These are phyloP conservation scores for Telenomus remus DNA, from an alignment of 1,140 invertebrate genomes.

Conservation along the genomic window DNA sequence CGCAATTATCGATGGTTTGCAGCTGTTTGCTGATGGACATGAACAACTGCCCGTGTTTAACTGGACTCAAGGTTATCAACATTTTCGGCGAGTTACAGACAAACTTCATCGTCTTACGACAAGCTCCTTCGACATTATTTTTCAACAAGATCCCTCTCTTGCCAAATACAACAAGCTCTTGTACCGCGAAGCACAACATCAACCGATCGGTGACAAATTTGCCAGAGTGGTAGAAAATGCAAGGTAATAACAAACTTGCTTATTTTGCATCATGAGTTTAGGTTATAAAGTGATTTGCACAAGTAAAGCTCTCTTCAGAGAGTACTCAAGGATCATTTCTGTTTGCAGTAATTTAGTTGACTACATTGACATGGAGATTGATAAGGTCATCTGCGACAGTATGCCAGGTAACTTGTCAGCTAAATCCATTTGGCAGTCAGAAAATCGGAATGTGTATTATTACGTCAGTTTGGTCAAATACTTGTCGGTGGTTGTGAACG, in stretches of 20 bases:
- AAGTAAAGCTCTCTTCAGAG: no score
- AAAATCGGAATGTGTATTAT: conserved; percentile 50
- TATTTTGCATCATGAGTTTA: conserved; percentile 37
- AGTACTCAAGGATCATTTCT: conserved; percentile 18
- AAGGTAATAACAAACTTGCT: conserved; percentile 55
- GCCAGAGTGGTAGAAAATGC: conserved; percentile 53
- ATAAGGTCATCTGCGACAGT: conserved; percentile 54
- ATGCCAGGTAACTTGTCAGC: conserved; percentile 54
- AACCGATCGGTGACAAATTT: conserved; percentile 61
- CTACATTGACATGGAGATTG: conserved; percentile 63
- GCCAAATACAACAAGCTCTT: conserved; percentile 49
- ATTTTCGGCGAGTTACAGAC: conserved; percentile 60
- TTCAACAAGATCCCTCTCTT: conserved; percentile 60
- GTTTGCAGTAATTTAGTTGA: conserved; percentile 41
- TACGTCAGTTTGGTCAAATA: conserved; percentile 64
- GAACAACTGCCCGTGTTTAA: conserved; percentile 59
- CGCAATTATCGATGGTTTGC: not conserved
- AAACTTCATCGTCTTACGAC: conserved; percentile 62
- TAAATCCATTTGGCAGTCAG: conserved; percentile 51
- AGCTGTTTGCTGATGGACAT: conserved; percentile 53
- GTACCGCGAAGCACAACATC: conserved; percentile 57
- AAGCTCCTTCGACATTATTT: conserved; percentile 41
- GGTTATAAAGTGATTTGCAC: conserved; percentile 8
- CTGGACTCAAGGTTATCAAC: conserved; percentile 67
- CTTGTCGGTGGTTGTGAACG: conserved; percentile 57